Percentiles rank a stretch among this genome's conserved stretches.
phyloP scores from a whole-genome alignment of 2,888 invertebrate species.

The Sicus ferrugineus region DNA sequence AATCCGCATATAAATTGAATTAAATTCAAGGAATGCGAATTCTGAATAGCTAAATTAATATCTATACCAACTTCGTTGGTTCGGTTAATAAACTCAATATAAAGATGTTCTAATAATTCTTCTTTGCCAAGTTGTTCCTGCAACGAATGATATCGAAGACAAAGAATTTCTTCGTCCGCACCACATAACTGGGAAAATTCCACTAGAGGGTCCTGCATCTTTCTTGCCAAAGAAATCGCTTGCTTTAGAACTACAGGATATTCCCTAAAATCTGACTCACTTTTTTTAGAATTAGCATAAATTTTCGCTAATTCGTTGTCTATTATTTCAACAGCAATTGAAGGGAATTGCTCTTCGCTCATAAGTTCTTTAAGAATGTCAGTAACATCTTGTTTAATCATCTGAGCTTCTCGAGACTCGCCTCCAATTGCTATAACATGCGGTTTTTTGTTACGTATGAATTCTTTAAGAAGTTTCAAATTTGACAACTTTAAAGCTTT shows the following conservation, averaged over 20 bases:
- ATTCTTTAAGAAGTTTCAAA: constrained; percentile 75
- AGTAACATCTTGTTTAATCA: constrained; percentile 80
- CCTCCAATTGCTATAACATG: constrained; percentile 92
- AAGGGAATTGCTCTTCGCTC: constrained; percentile 86
- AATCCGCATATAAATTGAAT: constrained; percentile 97
- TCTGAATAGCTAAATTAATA: constrained; percentile 90
- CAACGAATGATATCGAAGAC: constrained; percentile 88
- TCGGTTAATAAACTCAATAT: constrained; percentile 90
- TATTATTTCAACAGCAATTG: constrained; percentile 87
- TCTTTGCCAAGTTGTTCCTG: constrained; percentile 85
- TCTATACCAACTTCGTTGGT: constrained; percentile 99
- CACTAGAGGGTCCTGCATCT: constrained; percentile 93
- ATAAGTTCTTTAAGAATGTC: constrained; percentile 77
- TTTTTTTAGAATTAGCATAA: constrained; percentile 90
- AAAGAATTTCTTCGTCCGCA: constrained; percentile 94
- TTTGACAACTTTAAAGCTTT: constrained; percentile 74
- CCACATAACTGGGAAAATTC: constrained; percentile 97
- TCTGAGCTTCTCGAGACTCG: constrained; percentile 86
- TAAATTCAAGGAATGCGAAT: constrained; percentile 85
- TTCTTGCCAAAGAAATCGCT: constrained; percentile 90
- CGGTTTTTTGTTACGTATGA: constrained; percentile 89
- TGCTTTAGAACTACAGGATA: constrained; percentile 91
- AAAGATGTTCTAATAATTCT: constrained; percentile 83
- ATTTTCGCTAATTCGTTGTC: constrained; percentile 94
- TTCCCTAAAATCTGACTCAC: constrained; percentile 84